Base-by-base conservation (phyloP, 2,888 invertebrate species). In the Nymphalis c-album region DNA sequence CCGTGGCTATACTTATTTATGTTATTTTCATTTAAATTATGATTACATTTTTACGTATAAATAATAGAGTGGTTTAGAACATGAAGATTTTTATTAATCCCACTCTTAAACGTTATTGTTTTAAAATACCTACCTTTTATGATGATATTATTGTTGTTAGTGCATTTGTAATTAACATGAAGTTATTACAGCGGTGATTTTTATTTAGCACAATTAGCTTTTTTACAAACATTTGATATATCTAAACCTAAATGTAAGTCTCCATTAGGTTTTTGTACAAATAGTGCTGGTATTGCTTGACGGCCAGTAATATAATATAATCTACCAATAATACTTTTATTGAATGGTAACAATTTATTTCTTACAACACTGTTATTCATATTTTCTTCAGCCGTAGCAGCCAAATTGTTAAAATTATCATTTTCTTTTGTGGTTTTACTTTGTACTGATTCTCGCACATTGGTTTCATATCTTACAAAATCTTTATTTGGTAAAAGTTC, bases 401-500 rank as follows among this genome's bases (percentile, higher is more conserved):
- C 16, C n/a, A n/a, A 48, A 17, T 2, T 48, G 17, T 48, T 18
- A 18, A 7, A 17, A n/a, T 48, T 17, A n/a, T 48, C 13, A 1
- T 0, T 2, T n/a, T 13, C 17, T 16, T n/a, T 47, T n/a, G 6
- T n/a, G 18, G 3, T 48, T n/a, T 5, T 6, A 48, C 1, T n/a
- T 48, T 48, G 40, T n/a, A 0, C 48, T 48, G 8, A 48, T 48
- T 48, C 50, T 63, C 16, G n/a, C n/a, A 60, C n/a, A 20, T 31
- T 48, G 31, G 46, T 46, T 51, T 47, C 31, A 31, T 67, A 53
- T 31, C 40, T 40, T 17, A 18, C 7, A 47, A 80, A 81, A 68
- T 82, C 80, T 46, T 71, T 71, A 62, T 82, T 79, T n/a, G 76
- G 72, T 35, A 79, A 47, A 31, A 65, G 51, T 76, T 84, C 85